Conservation (phyloP, 2,113 vertebrate genomes). For the Chiloscyllium plagiosum region DNA sequence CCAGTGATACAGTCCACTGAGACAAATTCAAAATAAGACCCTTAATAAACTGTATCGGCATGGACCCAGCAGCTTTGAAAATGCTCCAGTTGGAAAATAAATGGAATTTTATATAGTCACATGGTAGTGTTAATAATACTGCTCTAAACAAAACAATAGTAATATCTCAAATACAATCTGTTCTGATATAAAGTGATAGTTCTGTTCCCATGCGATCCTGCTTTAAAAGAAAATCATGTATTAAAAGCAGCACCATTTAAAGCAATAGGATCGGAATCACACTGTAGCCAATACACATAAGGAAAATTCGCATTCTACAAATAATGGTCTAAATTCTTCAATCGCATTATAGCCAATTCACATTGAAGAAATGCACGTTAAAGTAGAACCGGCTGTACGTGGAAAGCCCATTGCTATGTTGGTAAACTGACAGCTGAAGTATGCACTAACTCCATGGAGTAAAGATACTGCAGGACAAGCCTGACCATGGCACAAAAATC, state of each 20-base stretch:
- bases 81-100: neutral
- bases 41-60: neutral
- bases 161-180: neutral
- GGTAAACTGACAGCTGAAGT: neutral
- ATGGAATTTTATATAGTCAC: neutral
- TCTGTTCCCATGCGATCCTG: too few relatives aligned
- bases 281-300: too few relatives aligned
- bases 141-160: neutral
- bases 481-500: neutral
- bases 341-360: too few relatives aligned
- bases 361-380: too few relatives aligned
- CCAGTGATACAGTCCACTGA: neutral
- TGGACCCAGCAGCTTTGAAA: neutral
- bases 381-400: neutral
- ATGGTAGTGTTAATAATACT: neutral
- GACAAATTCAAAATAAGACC: neutral
- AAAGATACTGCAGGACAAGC: neutral
- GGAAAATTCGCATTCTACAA: too few relatives aligned
- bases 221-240: too few relatives aligned
- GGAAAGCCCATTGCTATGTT: neutral
- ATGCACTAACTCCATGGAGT: neutral
- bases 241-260: too few relatives aligned
- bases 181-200: too few relatives aligned
- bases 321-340: too few relatives aligned
- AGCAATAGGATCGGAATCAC: too few relatives aligned